Base-by-base conservation (phyloP, 2,888 invertebrate genomes). In the Leucania comma region DNA sequence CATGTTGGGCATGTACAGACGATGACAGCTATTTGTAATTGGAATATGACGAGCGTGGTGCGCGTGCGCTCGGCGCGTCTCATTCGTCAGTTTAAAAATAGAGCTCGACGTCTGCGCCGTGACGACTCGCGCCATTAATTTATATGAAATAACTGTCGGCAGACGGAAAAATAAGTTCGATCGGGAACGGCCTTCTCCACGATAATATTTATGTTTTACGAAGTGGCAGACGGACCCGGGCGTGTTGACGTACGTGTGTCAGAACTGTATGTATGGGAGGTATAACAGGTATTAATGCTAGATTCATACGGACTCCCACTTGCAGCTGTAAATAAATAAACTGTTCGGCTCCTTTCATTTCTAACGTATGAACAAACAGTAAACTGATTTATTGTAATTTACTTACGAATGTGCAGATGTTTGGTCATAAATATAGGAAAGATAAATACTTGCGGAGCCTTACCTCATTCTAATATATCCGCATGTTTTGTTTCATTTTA, bases 111-210 rank as follows among this genome's bases (percentile, higher is more conserved):
- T 95, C 95, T 95, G 96, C 93, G 94, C 93, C 93, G 93, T 96
- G 95, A 96, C 95, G 95, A 95, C 95, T 95, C 95, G 91, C 94
- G 93, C 96, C 95, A 95, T 96, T 95, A 95, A 95, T 96, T 95
- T 95, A 95, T 96, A 95, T 95, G 95, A 96, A 95, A 96, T 96
- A 95, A 95, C 95, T 95, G 96, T 95, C 95, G 95, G 94, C 95
- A 95, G 94, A 93, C 93, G 91, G 93, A 95, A 95, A 96, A 96
- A 95, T 95, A 94, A 95, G 93, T 95, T 92, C 91, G 92, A 94
- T 94, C 90, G 92, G 90, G 93, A 94, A 93, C 89, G 94, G 93
- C 94, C 94, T 95, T 94, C 94, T 90, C 90, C 90, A 93, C 90
- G 91, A 93, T 96, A 95, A 95, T 95, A 95, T 96, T 96, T 95